A percentile compares a stretch with the other conserved stretches of the same genome.
Conservation (phyloP, 2,113 vertebrate species). For the Tursiops truncatus region DNA sequence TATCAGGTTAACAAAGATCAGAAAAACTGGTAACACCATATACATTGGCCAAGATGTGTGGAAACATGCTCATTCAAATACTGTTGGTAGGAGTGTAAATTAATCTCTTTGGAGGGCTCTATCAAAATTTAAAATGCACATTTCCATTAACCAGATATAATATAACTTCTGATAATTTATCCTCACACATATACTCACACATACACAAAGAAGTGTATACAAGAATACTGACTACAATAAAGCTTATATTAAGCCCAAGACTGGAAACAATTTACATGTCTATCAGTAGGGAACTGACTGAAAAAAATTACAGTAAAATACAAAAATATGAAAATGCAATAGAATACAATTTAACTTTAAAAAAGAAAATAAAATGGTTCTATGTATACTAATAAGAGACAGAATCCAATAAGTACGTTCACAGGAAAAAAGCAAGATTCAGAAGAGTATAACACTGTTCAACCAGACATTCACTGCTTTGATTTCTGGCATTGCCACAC, state of each 20-base stretch:
- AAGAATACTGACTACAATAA: background rate
- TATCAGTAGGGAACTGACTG: background rate
- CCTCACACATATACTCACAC: background rate
- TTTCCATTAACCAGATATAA: background rate
- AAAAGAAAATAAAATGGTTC: background rate
- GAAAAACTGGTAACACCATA: background rate
- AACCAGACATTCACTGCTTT: background rate
- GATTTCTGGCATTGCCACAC: background rate
- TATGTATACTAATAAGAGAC: background rate
- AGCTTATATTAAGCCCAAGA: background rate
- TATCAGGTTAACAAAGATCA: conserved; percentile 7
- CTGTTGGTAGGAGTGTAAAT: background rate
- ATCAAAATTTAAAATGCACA: conserved; percentile 31
- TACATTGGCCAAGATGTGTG: background rate
- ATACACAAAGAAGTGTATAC: background rate
- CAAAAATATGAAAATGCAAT: background rate
- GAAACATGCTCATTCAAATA: background rate
- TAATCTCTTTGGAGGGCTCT: background rate
- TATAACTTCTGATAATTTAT: background rate
- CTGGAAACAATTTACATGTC: background rate
- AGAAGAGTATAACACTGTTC: background rate
- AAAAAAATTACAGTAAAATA: conserved; percentile 18
- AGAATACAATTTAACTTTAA: background rate
- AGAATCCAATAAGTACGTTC: background rate
- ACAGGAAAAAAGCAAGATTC: background rate